Percentiles rank a stretch among this genome's conserved stretches.
phyloP scores from a whole-genome alignment of 2,888 invertebrate genomes.

The Morinoia aosen region DNA sequence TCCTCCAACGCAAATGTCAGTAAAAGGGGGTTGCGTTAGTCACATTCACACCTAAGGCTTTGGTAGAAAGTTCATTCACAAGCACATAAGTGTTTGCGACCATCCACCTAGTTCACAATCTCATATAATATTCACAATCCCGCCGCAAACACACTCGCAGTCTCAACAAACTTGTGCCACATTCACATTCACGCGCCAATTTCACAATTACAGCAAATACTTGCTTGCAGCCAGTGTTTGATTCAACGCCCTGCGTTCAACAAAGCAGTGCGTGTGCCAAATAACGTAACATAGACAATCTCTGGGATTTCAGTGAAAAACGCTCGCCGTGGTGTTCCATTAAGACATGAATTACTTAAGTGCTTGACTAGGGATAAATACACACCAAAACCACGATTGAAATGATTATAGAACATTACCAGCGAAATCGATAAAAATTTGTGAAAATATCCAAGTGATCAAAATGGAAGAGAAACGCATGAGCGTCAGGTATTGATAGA shows the following conservation, averaged over 20 bases:
- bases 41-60: neutral
- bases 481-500: neutral
- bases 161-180: neutral
- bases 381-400: neutral
- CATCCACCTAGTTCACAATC: neutral
- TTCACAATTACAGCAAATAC: neutral
- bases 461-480: neutral
- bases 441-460: neutral
- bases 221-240: neutral
- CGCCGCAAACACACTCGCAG: neutral
- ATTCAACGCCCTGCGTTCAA: neutral
- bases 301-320: neutral
- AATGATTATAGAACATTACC: neutral
- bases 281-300: neutral
- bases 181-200: neutral
- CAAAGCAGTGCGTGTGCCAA: neutral
- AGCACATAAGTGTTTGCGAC: neutral
- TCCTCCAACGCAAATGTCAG: neutral
- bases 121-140: neutral
- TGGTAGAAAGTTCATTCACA: neutral
- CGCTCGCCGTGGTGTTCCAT: neutral
- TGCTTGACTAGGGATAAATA: neutral
- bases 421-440: neutral
- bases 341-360: neutral
- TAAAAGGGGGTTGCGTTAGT: neutral